Base-by-base conservation (phyloP, 1,140 invertebrate species). In the Parapsyche elsis region DNA sequence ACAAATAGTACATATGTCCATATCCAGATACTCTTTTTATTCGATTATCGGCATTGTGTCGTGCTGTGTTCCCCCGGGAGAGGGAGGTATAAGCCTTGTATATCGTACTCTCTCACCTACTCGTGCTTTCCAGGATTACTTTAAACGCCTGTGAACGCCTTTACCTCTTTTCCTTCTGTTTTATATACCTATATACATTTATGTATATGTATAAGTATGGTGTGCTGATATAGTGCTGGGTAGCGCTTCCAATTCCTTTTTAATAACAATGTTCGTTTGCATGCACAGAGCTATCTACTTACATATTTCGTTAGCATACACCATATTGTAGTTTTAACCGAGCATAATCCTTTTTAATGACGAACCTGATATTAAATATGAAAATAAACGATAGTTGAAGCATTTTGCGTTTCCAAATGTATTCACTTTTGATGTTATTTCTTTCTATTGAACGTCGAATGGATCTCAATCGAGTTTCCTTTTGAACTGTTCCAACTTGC, bases 381-480 rank as follows among this genome's bases (percentile, higher is more conserved):
- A n/a, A n/a, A n/a, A n/a, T n/a, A n/a, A n/a, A n/a, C n/a, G n/a
- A n/a, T n/a, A n/a, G n/a, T n/a, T n/a, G n/a, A n/a, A n/a, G n/a
- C n/a, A n/a, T n/a, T n/a, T n/a, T n/a, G n/a, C n/a, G n/a, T n/a
- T n/a, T n/a, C n/a, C n/a, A n/a, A n/a, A n/a, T n/a, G n/a, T n/a
- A n/a, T n/a, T n/a, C n/a, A n/a, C n/a, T n/a, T n/a, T n/a, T n/a
- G n/a, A n/a, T n/a, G n/a, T n/a, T n/a, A n/a, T n/a, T n/a, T n/a
- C n/a, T n/a, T n/a, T n/a, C n/a, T 76, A 30, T 76, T 76, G 59
- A 19, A 23, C 30, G 30, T 30, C 14, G 30, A 81, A 71, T 73
- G 44, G 76, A 71, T 78, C 76, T 77, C 80, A 81, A 73, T 71
- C 53, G 67, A 71, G 45, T 78, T 78, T 81, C 67, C 16, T 46